These are phyloP conservation scores for Gastrophryne carolinensis DNA, from an alignment of 2,797 vertebrate species.

Conservation along the genomic window DNA sequence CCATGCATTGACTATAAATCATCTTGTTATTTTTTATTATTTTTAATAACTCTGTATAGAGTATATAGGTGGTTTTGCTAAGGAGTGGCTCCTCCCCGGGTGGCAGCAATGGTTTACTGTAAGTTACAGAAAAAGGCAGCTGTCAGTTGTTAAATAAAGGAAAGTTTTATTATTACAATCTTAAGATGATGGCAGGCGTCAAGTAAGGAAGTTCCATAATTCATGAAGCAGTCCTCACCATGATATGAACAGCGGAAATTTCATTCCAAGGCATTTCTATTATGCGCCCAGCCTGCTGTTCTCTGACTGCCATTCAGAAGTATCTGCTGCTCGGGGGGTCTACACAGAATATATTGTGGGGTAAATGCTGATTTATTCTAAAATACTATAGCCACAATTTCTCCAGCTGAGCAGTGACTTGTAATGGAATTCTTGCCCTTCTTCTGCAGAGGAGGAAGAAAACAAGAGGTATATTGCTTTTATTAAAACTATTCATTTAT, in stretches of 20 bases:
- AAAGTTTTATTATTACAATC: not conserved
- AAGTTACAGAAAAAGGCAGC: not conserved
- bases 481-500: too few relatives aligned
- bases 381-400: not conserved
- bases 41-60: too few relatives aligned
- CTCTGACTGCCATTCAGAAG: not conserved
- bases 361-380: not conserved
- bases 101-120: not conserved
- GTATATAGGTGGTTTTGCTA: too few relatives aligned
- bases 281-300: not conserved
- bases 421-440: not conserved
- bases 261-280: not conserved
- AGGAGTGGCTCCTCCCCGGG: too few relatives aligned
- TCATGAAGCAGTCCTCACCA: slow-evolving; percentile 2
- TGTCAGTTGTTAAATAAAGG: not conserved
- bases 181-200: not conserved
- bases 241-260: not conserved
- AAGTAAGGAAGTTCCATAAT: slow-evolving; percentile 11
- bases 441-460: not conserved
- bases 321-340: not conserved
- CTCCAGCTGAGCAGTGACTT: not conserved
- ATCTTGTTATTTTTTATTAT: too few relatives aligned
- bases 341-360: not conserved
- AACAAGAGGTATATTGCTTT: not conserved
- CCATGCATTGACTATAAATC: too few relatives aligned